Conservation (phyloP, 2,113 vertebrate species). For the Pluvianellus socialis region DNA sequence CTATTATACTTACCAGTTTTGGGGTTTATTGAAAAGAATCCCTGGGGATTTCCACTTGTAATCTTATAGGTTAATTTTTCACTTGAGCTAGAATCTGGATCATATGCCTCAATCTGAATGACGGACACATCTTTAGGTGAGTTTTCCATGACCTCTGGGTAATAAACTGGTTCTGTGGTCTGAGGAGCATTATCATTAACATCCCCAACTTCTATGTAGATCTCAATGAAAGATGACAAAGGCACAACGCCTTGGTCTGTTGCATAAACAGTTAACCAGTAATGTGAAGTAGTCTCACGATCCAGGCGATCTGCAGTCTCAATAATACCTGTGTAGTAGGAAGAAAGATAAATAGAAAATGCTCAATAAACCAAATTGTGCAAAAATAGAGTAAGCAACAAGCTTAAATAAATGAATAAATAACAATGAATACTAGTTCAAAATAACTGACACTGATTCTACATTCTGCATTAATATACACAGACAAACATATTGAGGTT, state of each 20-base stretch:
- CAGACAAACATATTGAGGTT: background rate
- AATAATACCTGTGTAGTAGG: conserved; percentile 81
- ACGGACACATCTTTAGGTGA: conserved; percentile 93
- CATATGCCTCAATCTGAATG: conserved; percentile 90
- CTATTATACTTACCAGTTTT: conserved; percentile 84
- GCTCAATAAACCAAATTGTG: background rate
- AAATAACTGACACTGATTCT: background rate
- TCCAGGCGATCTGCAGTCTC: conserved; percentile 88
- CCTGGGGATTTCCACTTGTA: conserved; percentile 96
- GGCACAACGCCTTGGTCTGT: conserved; percentile 90
- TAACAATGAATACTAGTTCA: background rate
- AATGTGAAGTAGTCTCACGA: conserved; percentile 88
- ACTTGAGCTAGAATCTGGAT: conserved; percentile 88
- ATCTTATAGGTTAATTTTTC: conserved; percentile 92
- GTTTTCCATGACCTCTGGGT: conserved; percentile 92
- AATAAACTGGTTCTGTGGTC: conserved; percentile 93
- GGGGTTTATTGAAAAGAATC: conserved; percentile 91
- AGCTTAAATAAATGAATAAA: background rate
- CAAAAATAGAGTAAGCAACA: background rate
- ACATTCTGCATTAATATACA: background rate
- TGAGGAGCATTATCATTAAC: conserved; percentile 97
- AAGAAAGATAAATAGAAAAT: background rate
- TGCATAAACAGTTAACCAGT: conserved; percentile 97
- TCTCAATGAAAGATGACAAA: conserved; percentile 88
- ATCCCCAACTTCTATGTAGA: conserved; percentile 93